phyloP scores from a whole-genome alignment of 2,797 vertebrate species.

The Lagorchestes hirsutus region DNA sequence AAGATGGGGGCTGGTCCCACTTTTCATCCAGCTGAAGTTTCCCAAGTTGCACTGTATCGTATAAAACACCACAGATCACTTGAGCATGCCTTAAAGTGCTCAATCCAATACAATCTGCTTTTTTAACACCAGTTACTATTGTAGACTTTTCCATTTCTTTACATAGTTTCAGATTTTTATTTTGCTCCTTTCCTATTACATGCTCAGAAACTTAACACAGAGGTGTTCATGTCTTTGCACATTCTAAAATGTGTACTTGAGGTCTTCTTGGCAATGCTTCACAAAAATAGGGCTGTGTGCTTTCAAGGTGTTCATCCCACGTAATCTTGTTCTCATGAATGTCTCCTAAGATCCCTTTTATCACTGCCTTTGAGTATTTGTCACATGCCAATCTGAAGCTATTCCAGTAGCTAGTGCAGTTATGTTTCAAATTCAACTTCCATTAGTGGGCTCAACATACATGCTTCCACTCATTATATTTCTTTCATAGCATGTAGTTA shows the following conservation, averaged over 20 bases:
- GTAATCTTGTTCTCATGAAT: not conserved
- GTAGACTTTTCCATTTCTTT: not conserved
- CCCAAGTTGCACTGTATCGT: too few species aligned
- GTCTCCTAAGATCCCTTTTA: not conserved
- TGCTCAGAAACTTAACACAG: not conserved
- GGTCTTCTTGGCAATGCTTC: too few species aligned
- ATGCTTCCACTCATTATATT: not conserved
- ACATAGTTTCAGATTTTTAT: not conserved
- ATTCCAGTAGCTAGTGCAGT: not conserved
- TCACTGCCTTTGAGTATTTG: not conserved
- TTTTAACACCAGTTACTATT: too few species aligned
- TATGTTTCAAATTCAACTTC: not conserved
- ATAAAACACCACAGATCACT: too few species aligned
- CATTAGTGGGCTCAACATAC: too few species aligned
- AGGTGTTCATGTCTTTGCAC: too few species aligned
- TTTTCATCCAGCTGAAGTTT: too few species aligned
- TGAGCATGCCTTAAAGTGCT: too few species aligned
- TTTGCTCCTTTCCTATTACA: not conserved
- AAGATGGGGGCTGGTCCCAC: too few species aligned
- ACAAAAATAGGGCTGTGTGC: too few species aligned
- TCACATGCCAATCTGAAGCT: not conserved
- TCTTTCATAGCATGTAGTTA: not conserved
- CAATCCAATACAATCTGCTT: not conserved
- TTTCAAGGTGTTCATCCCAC: too few species aligned
- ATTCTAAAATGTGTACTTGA: too few species aligned